phyloP scores from a whole-genome alignment of 1,140 invertebrate genomes.

The Neuroterus valhalla region DNA sequence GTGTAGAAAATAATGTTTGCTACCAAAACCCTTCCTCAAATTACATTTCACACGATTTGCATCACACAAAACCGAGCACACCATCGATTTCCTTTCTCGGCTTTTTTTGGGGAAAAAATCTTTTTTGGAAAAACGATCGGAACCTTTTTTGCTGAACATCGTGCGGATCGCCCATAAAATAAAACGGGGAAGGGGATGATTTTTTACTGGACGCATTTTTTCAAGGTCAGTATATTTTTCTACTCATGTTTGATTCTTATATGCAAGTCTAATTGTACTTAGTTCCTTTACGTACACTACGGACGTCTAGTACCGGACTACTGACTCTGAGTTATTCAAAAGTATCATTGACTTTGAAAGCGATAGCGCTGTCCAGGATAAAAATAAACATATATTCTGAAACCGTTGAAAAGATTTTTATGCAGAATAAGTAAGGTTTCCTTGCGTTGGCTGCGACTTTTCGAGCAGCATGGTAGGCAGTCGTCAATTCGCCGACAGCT shows the following conservation, averaged over 20 bases:
- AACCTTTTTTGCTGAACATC: slow-evolving; percentile 21
- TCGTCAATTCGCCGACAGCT: too few species aligned
- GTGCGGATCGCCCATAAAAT: slow-evolving; percentile 28
- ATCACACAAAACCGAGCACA: not conserved
- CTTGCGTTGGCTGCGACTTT: too few species aligned
- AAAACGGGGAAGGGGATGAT: slow-evolving; percentile 48
- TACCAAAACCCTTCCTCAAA: not conserved
- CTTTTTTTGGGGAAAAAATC: not conserved
- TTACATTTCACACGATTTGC: slow-evolving; percentile 30
- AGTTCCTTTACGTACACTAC: not conserved
- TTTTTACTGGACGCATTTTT: slow-evolving; percentile 64
- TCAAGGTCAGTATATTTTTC: slow-evolving; percentile 67
- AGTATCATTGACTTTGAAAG: too few species aligned
- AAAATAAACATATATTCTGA: too few species aligned
- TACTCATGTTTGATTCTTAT: slow-evolving; percentile 33
- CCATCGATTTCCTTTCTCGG: not conserved
- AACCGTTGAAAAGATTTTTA: too few species aligned
- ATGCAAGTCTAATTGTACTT: slow-evolving; percentile 19
- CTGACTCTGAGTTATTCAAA: too few species aligned
- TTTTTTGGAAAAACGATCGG: slow-evolving; percentile 16
- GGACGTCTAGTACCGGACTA: too few species aligned
- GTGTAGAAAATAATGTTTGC: slow-evolving; percentile 32
- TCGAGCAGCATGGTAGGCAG: too few species aligned
- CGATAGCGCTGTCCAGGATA: too few species aligned
- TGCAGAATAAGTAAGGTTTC: too few species aligned